phyloP scores from a whole-genome alignment of 2,888 invertebrate genomes.

The Apotomis capreana region DNA sequence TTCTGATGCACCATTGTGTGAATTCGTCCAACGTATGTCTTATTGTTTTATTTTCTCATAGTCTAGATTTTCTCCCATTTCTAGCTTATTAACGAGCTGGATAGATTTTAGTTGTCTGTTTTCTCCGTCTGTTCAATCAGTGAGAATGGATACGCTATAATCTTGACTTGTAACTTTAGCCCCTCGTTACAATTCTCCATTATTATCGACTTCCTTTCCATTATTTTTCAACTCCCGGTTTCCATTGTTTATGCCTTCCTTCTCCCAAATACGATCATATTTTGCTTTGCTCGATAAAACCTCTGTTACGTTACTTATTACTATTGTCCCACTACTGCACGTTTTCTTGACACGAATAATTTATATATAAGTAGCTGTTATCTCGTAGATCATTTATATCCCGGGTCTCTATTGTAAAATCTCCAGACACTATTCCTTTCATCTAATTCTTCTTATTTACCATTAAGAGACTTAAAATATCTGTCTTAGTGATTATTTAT shows the following conservation, averaged over 20 bases:
- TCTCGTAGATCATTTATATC: too few relatives aligned
- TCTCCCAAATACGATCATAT: too few relatives aligned
- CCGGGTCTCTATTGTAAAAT: too few relatives aligned
- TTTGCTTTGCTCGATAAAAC: too few relatives aligned
- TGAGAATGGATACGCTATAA: background rate
- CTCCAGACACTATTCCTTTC: background rate
- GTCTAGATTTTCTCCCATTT: conserved; percentile 3
- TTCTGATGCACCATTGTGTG: conserved; percentile 26
- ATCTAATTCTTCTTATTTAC: background rate
- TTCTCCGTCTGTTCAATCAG: background rate
- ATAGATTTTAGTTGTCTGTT: background rate
- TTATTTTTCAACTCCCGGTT: too few relatives aligned
- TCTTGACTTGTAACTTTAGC: background rate
- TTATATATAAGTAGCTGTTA: too few relatives aligned
- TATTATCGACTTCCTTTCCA: background rate
- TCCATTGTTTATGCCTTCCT: too few relatives aligned
- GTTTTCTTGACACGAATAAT: too few relatives aligned
- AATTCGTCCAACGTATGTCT: conserved; percentile 17
- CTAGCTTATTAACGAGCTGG: background rate
- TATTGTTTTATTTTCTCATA: conserved; percentile 21
- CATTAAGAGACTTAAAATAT: background rate
- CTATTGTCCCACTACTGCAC: too few relatives aligned
- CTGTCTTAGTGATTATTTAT: background rate
- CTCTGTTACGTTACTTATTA: too few relatives aligned
- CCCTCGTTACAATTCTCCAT: background rate